Base-by-base conservation (phyloP, 1,140 invertebrate species). In the Drosophila bocqueti region DNA sequence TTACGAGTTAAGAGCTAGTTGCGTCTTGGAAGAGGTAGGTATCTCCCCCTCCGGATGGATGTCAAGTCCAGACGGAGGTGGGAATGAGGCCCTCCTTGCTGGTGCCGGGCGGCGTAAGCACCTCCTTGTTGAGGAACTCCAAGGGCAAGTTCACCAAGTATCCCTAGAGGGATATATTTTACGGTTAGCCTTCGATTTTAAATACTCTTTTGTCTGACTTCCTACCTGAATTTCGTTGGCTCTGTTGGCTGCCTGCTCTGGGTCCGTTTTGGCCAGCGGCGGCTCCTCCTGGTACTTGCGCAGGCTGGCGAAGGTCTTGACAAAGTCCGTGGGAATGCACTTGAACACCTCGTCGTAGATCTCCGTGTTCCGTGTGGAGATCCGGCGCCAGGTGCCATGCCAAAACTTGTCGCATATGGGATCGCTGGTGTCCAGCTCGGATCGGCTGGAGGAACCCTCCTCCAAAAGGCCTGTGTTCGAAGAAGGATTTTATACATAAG, bases 301-400 rank as follows among this genome's bases (percentile, higher is more conserved):
- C 38, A 99, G 93, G 73, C 96, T 94, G 1, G 94, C 93, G 93
- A 98, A 98, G 24, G 94, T 95, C 50, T 95, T 94, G 0, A 97
- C 96, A 61, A 95, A 93, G 93, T 99, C 96, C 0, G 95, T 96
- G 3, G 98, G 98, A 81, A 99, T 95, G 80, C 96, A 97, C 78
- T 96, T 95, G 91, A 98, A 98, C 7, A 97, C 97, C 94, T 98
- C 95, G 86, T 98, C 97, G 93, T 96, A 99, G 34, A 98, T 96
- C 76, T 96, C 95, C 0, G 98, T 98, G 91, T 99, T 99, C 50
- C 93, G 93, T 40, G 94, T 94, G 8, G 98, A 98, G 49, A 95
- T 96, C 43, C 94, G 93, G 54, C 96, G 94, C 98, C 98, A 99
- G 2, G 96, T 92, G 62, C 96, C 95, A 75, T 95, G 95, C 92